Evolutionary conservation across 2,113 vertebrate genomes (phyloP), one percentile per base, ranked within the genome.

Genomic region (Hyperopisus bebe): DNA sequence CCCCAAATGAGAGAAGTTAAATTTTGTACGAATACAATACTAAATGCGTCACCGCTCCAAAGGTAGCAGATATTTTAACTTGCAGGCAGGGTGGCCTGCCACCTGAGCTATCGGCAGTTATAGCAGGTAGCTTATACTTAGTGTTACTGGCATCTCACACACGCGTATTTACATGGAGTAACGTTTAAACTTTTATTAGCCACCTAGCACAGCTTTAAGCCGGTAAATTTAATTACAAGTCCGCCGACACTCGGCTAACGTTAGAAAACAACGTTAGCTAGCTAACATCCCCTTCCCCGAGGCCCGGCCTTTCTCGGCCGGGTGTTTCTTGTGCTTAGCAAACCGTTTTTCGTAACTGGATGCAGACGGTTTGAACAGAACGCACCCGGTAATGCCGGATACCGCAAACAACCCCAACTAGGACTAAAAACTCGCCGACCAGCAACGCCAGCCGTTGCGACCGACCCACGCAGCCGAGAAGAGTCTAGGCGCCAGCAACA

Each of bases 121-220:
- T 21, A 88, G 53, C 50, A 7, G 9, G 47, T 51, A 86, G 87
- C 6, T 90, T 82, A 88, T 47, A 19, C 46, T 92, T 88, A 91
- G 91, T 35, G 85, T 87, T 35, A 87, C 31, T 53, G 27, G n/a
- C 85, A 17, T 91, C 91, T 90, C 47, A 90, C 89, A 91, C 90
- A 90, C 90, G 31, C 51, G 39, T 27, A 58, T 55, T 91, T 90
- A 93, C 35, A 35, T 39, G 74, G 5, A 87, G 88, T 47, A 47
- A 62, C 88, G 19, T 84, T 47, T 58, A 13, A 62, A 21, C 46
- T 47, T 83, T 21, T 55, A 89, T 44, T 46, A 84, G 39, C 19
- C 31, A 84, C 31, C 5, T 27, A 84, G 51, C 50, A 87, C 48
- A 53, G 48, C 10, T 53, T 53, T 55, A 21, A 84, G 21, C 24